Evolutionary conservation across 1,140 invertebrate species (phyloP), one percentile per base, ranked within the genome.

Genomic region (Calliphora vicina): DNA sequence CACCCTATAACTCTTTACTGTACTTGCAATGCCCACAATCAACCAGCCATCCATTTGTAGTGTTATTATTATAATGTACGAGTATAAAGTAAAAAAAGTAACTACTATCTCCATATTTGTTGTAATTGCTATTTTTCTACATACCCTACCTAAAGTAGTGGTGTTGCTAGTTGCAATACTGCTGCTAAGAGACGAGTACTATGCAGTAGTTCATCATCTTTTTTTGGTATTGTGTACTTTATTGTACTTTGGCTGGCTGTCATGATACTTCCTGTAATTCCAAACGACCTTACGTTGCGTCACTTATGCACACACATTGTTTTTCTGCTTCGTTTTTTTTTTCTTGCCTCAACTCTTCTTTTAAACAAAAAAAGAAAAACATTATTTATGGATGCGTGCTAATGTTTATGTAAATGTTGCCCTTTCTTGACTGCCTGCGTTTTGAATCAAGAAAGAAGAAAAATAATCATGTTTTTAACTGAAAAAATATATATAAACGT

Each of bases 281-380:
- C 20, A 67, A 67, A 67, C 61, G 61, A 67, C 61, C 61, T 67
- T 67, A 67, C 4, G 61, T 67, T 67, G 61, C 61, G 61, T 67
- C 61, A 67, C 23, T 20, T 67, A 17, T n/a, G n/a, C 45, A 57
- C 45, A 57, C 12, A 1, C 12, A 57, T 57, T 8, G 3, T 12
- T 50, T 50, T 50, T 4, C 45, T 50, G 45, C 12, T 17, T 50
- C 12, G 12, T 12, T 35, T 35, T 35, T 35, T n/a, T n/a, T n/a
- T n/a, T n/a, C n/a, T n/a, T n/a, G 42, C 42, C n/a, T 5, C 35
- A 35, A 35, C 35, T 35, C 35, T 50, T 50, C 45, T 50, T 50
- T 50, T 6, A 50, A 50, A 50, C 2, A n/a, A n/a, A n/a, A 17
- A 1, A 35, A 35, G 10, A 35, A 35, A 35, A 35, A 35, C 35